phyloP scores from a whole-genome alignment of 2,888 invertebrate species.

The Temnothorax rugatulus region DNA sequence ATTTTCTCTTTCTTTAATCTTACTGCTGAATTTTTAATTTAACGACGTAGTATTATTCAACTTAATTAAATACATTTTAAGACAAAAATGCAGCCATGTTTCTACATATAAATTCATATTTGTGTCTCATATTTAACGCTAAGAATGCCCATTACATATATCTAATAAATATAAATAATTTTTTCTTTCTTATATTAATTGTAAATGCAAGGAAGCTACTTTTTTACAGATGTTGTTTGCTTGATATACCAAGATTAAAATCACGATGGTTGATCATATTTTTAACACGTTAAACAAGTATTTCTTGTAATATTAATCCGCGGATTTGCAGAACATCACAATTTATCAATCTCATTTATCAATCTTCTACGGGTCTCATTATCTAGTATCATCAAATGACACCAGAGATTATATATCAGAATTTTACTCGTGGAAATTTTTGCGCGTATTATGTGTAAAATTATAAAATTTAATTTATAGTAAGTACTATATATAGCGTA shows the following conservation, averaged over 20 bases:
- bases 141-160: background rate
- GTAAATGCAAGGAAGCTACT: background rate
- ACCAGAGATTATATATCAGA: background rate
- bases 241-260: constrained; percentile 19
- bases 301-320: constrained; percentile 25
- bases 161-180: background rate
- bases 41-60: background rate
- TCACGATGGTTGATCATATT: constrained; percentile 1
- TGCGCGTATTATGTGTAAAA: background rate
- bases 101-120: background rate
- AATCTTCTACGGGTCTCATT: background rate
- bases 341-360: constrained; percentile 24
- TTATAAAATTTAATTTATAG: constrained; percentile 2
- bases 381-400: background rate
- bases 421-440: constrained; percentile 21
- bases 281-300: background rate
- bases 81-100: background rate
- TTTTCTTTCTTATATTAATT: background rate
- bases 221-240: background rate
- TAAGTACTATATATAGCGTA: background rate
- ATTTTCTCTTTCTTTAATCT: background rate
- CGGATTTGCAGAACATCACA: background rate
- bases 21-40: background rate
- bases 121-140: background rate
- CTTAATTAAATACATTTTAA: background rate